Base-by-base conservation (phyloP, 2,797 vertebrate species). In the Babyrousa celebensis region DNA sequence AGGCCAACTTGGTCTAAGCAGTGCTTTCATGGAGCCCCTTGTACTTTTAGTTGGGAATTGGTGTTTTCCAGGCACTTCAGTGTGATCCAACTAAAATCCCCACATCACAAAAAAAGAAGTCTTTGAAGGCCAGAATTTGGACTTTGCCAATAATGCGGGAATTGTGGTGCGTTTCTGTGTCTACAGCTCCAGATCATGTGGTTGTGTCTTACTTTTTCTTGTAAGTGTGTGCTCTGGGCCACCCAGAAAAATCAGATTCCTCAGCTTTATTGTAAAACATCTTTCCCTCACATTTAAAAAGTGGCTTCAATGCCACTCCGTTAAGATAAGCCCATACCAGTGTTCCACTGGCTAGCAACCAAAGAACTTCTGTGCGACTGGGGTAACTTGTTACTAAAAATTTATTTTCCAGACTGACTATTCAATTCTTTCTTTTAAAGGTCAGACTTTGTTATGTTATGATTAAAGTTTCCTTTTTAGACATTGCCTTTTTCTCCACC, bases 401-500 rank as follows among this genome's bases (percentile, higher is more conserved):
- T 82, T 94, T 94, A 86, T 89, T 95, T 95, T 95, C 82, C 82
- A 95, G 83, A 56, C 75, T 48, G 75, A 82, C 80, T 86, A 89
- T 91, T 95, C 67, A 71, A 65, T 89, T 96, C 65, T 87, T 91
- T 95, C 77, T 95, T 72, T 86, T 78, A 68, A 89, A 98, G 88
- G 40, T 97, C 93, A 87, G 11, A 82, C 40, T 93, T 97, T 89
- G 82, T 83, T 70, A 94, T 18, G 95, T 79, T 20, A 85, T 84
- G 56, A 70, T 96, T 95, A 89, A 97, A 95, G 23, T 40, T 96
- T 93, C 74, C 25, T 85, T 96, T 94, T 43, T 5, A 21, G 95
- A 93, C 93, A 52, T 84, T 74, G 17, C 15, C 77, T 95, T 40
- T 78, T 43, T 3, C 79, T 93, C 6, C n/a, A 29, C 71, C 77